Conservation (phyloP, 1,140 invertebrate genomes). For the Tetragonula clypearis region DNA sequence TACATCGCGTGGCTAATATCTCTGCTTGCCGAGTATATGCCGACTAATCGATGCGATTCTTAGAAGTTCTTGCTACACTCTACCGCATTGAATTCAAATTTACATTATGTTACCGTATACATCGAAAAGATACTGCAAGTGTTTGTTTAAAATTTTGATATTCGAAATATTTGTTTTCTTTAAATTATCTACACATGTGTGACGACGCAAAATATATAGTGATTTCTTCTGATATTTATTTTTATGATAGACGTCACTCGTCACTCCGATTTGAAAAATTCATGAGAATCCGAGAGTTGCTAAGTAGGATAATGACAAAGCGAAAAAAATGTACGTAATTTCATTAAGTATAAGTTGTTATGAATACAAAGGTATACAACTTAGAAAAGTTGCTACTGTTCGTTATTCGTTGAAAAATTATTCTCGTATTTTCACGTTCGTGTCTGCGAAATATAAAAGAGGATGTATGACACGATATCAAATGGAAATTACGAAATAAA, state of each 20-base stretch:
- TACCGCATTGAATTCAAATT: neutral
- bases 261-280: neutral
- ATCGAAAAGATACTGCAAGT: no score
- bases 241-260: neutral
- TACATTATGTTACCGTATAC: neutral
- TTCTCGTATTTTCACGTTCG: accelerated
- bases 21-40: no score
- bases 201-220: neutral
- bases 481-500: neutral
- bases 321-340: neutral
- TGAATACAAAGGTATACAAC: no score
- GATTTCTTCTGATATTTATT: neutral
- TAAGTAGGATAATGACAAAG: neutral
- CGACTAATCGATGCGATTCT: neutral
- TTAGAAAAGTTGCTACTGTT: neutral
- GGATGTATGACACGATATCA: neutral
- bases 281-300: accelerated
- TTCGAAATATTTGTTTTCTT: neutral
- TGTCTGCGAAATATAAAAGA: neutral
- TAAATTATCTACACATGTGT: neutral
- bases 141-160: neutral
- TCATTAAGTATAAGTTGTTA: no score
- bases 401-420: neutral
- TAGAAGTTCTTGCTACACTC: neutral
- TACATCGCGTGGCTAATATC: neutral